Evolutionary conservation across 2,113 vertebrate genomes (phyloP).

Genomic region (Alaudala cheleensis): DNA sequence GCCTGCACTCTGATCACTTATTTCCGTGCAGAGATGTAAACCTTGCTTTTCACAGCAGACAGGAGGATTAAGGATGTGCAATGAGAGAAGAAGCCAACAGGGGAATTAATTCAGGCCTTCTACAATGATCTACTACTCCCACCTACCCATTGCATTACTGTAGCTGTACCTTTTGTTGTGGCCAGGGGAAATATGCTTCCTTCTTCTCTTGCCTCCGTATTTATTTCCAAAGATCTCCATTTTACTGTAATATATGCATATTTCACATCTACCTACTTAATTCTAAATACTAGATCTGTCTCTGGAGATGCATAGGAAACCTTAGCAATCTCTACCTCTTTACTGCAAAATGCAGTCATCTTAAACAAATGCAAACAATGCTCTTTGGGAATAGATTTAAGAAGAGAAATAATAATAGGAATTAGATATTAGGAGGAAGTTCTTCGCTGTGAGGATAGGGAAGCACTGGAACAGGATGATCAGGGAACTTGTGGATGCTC

Average conservation of each 20-base stretch:
- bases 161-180: background rate
- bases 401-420: background rate
- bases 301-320: background rate
- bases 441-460: background rate
- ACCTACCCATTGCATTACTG: background rate
- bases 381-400: background rate
- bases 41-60: background rate
- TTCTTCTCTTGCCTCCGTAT: background rate
- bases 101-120: background rate
- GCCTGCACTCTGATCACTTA: background rate
- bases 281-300: background rate
- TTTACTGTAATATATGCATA: background rate
- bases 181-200: background rate
- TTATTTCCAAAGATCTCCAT: background rate
- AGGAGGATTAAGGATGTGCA: background rate
- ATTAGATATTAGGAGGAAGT: background rate
- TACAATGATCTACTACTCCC: background rate
- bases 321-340: background rate
- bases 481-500: background rate
- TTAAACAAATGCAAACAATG: background rate
- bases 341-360: background rate
- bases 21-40: background rate
- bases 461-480: background rate
- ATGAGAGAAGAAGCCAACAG: background rate
- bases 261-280: background rate